Evolutionary conservation across 2,888 invertebrate genomes (phyloP).

Genomic region (Morpho achilles): DNA sequence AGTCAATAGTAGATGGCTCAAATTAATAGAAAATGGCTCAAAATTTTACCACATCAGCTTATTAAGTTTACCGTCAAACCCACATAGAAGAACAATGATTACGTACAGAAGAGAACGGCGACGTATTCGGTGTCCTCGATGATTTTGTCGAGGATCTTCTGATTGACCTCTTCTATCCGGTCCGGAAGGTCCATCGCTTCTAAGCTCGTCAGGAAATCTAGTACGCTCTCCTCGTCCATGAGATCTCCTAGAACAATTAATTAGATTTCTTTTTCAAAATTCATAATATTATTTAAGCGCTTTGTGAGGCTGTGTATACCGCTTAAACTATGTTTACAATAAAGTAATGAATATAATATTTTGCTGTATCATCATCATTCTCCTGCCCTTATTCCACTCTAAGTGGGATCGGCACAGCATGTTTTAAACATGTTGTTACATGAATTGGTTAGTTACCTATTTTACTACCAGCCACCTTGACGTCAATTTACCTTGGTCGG

Average conservation of each 20-base stretch:
- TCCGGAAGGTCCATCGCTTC: slow-evolving; percentile 97
- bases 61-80: slow-evolving; percentile 53
- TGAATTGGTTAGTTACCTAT: no score
- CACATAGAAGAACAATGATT: slow-evolving; percentile 38
- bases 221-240: slow-evolving; percentile 95
- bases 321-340: no score
- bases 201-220: slow-evolving; percentile 95
- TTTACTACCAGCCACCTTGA: no score
- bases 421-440: no score
- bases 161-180: slow-evolving; percentile 96
- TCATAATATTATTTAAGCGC: no score
- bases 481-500: no score
- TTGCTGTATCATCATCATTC: no score
- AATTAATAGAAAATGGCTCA: slow-evolving; percentile 56
- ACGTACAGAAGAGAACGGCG: slow-evolving; percentile 97
- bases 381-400: no score
- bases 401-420: no score
- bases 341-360: no score
- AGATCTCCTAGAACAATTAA: slow-evolving; percentile 84
- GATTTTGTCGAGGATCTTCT: slow-evolving; percentile 92
- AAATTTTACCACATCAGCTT: slow-evolving; percentile 62
- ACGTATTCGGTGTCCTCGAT: slow-evolving; percentile 95
- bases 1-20: no score
- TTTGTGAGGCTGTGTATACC: no score
- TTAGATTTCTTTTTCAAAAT: not conserved